Evolutionary conservation across 2,888 invertebrate species (phyloP).

Genomic region (Lasioglossum oenotherae): DNA sequence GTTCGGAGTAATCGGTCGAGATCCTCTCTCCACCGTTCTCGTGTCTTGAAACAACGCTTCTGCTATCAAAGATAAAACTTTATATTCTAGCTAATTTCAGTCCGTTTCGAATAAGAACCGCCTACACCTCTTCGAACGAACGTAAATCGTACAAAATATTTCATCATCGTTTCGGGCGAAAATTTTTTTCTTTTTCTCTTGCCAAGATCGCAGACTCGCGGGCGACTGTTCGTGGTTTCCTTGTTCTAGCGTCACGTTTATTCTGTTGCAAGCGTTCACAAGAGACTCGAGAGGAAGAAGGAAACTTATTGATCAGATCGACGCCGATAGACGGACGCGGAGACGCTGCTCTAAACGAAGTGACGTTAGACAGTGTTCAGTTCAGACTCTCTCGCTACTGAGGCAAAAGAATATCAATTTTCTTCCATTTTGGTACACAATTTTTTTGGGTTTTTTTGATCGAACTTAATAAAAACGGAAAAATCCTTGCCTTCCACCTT

Average conservation of each 20-base stretch:
- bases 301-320: not conserved
- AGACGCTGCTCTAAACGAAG: not conserved
- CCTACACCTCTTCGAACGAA: constrained; percentile 26
- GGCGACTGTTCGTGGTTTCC: not conserved
- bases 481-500: not conserved
- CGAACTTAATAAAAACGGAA: not conserved
- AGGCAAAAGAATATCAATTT: not conserved
- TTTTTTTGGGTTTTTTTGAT: not conserved
- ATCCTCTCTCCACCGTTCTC: not conserved
- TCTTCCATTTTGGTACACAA: too few relatives aligned
- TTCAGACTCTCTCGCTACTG: not conserved
- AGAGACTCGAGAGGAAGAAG: constrained; percentile 26
- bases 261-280: not conserved
- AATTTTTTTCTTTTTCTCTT: not conserved
- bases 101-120: constrained; percentile 9
- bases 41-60: constrained; percentile 6
- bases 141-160: constrained; percentile 28
- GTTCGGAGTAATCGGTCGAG: not conserved
- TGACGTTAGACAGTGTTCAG: not conserved
- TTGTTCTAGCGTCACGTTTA: not conserved
- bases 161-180: constrained; percentile 4
- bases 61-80: constrained; percentile 19
- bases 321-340: constrained; percentile 28
- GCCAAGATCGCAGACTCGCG: not conserved
- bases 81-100: constrained; percentile 14